Evolutionary conservation across 2,888 invertebrate genomes (phyloP).

Genomic region (Drosophila paramelanica): DNA sequence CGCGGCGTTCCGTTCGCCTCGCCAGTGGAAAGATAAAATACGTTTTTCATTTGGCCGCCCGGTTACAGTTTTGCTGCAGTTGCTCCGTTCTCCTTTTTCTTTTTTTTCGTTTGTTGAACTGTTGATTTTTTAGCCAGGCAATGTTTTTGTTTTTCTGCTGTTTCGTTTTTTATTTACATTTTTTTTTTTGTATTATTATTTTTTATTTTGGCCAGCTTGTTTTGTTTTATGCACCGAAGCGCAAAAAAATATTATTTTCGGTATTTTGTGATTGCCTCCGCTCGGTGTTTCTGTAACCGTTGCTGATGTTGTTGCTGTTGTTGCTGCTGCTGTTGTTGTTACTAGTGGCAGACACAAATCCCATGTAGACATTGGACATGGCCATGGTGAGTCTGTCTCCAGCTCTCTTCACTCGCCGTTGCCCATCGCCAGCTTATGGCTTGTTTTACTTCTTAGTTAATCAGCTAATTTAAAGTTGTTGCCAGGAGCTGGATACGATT

Average conservation of each 20-base stretch:
- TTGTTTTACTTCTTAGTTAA: conserved; percentile 77
- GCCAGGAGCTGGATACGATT: conserved; percentile 16
- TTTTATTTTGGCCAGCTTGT: conserved; percentile 51
- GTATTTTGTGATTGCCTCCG: conserved; percentile 76
- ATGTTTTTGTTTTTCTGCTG: conserved; percentile 52
- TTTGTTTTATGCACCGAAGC: conserved; percentile 72
- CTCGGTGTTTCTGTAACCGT: conserved; percentile 43
- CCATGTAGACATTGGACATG: conserved; percentile 66
- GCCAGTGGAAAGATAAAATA: conserved; percentile 77
- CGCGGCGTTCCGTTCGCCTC: conserved; percentile 61
- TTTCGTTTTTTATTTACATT: conserved; percentile 15
- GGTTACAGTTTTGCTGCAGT: conserved; percentile 67
- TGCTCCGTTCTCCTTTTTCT: conserved; percentile 29
- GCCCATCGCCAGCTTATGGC: conserved; percentile 56
- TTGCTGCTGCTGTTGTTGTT: conserved; percentile 8
- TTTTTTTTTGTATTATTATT: conserved; percentile 16
- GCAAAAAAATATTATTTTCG: conserved; percentile 77
- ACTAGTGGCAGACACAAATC: conserved; percentile 57
- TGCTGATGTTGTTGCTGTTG: conserved; percentile 9
- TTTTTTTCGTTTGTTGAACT: conserved; percentile 24
- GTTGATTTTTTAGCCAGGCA: conserved; percentile 63
- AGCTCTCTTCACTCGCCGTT: conserved; percentile 8
- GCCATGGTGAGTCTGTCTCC: conserved; percentile 28
- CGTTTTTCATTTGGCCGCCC: conserved; percentile 78
- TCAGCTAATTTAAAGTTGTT: conserved; percentile 76